These are phyloP conservation scores for Uria aalge DNA, from an alignment of 2,113 vertebrate species.

Conservation along the genomic window DNA sequence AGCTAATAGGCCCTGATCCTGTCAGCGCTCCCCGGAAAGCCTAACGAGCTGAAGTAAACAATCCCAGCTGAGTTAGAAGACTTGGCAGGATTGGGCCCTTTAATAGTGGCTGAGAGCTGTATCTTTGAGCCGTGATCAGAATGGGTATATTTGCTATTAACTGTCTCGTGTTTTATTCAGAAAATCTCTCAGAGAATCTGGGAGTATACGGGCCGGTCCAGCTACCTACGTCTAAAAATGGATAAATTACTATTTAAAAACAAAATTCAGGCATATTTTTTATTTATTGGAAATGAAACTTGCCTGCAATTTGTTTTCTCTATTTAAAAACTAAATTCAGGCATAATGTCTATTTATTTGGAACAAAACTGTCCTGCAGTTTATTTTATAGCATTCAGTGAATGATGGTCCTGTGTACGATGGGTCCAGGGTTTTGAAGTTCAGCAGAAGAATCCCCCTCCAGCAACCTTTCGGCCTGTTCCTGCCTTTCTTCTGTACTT, in stretches of 20 bases:
- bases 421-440: background rate
- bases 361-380: background rate
- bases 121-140: background rate
- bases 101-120: background rate
- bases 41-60: background rate
- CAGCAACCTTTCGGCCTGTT: background rate
- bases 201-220: background rate
- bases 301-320: background rate
- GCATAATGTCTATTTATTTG: background rate
- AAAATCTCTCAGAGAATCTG: background rate
- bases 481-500: constrained; percentile 4
- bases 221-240: background rate
- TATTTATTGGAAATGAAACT: background rate
- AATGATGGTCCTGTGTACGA: background rate
- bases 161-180: background rate
- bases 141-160: background rate
- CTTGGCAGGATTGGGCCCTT: background rate
- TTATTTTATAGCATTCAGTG: fast-evolving
- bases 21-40: background rate
- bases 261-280: fast-evolving
- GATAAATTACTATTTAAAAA: background rate
- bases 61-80: background rate
- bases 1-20: background rate
- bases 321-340: background rate
- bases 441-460: constrained; percentile 8